A percentile compares a stretch with the other conserved stretches of the same genome.
Evolutionary conservation across 2,797 vertebrate genomes (phyloP).

Genomic region (Moxostoma hubbsi): DNA sequence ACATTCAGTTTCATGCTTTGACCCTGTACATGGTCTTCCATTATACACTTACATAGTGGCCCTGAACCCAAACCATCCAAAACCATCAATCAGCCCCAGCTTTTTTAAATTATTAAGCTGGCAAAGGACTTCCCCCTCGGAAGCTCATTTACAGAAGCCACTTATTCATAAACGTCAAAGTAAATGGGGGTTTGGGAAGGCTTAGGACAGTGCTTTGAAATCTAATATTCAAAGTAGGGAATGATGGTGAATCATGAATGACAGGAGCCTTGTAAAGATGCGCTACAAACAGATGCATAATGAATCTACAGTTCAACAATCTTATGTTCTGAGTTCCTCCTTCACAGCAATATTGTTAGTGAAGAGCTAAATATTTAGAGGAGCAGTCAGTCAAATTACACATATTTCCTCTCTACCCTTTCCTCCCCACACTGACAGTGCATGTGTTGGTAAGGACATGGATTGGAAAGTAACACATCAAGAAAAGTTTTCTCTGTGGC

Average conservation of each 20-base stretch:
- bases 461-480: too few species aligned
- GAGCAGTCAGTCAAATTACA: not conserved
- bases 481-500: too few species aligned
- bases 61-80: slow-evolving; percentile 23
- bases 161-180: slow-evolving; percentile 20
- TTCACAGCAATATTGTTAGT: not conserved
- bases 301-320: not conserved
- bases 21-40: slow-evolving; percentile 23
- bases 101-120: slow-evolving; percentile 37
- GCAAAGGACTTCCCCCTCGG: slow-evolving; percentile 34
- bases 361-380: not conserved
- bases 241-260: not conserved
- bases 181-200: not conserved
- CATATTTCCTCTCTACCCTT: not conserved
- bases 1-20: not conserved
- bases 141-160: slow-evolving; percentile 24
- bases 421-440: not conserved
- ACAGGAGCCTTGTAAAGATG: not conserved
- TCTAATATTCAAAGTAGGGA: not conserved
- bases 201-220: not conserved
- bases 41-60: slow-evolving; percentile 7
- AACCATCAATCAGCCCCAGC: slow-evolving; percentile 22
- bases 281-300: not conserved
- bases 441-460: too few species aligned
- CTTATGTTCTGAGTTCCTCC: not conserved